These are phyloP conservation scores for Paramuricea clavata DNA, from an alignment of 92 coral and sea anemone genomes.

Conservation along the genomic window DNA sequence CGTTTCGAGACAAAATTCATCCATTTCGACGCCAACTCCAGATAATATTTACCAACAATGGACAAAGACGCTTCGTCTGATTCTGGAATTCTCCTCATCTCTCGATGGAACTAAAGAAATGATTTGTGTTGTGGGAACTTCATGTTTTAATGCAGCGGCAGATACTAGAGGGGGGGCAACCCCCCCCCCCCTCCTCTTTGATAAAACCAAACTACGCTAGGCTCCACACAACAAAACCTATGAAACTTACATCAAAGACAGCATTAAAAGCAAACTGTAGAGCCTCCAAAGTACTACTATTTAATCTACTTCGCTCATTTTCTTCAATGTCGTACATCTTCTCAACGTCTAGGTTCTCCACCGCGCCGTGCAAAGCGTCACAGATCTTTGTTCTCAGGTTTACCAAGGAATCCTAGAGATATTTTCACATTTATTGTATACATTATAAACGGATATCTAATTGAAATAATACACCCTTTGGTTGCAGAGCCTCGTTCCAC, in stretches of 20 bases:
- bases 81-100: constrained; percentile 79
- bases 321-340: constrained; percentile 88
- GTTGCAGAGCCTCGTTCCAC: no score
- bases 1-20: constrained; percentile 90
- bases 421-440: not conserved
- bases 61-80: constrained; percentile 69
- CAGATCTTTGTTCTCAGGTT: constrained; percentile 79
- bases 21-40: constrained; percentile 88
- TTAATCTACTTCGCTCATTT: constrained; percentile 64
- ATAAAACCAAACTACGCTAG: not conserved
- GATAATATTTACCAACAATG: constrained; percentile 70
- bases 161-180: no score
- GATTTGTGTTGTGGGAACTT: not conserved
- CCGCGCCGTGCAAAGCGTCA: constrained; percentile 85
- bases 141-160: not conserved
- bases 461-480: no score
- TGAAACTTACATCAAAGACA: constrained; percentile 88
- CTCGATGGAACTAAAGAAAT: constrained; percentile 82
- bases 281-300: constrained; percentile 60
- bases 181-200: no score
- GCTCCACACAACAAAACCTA: not conserved
- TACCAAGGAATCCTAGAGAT: constrained; percentile 75
- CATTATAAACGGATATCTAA: no score
- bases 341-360: constrained; percentile 86
- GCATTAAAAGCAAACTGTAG: constrained; percentile 88